Evolutionary conservation across 1,140 invertebrate species (phyloP).

Genomic region (Bombus balteatus): DNA sequence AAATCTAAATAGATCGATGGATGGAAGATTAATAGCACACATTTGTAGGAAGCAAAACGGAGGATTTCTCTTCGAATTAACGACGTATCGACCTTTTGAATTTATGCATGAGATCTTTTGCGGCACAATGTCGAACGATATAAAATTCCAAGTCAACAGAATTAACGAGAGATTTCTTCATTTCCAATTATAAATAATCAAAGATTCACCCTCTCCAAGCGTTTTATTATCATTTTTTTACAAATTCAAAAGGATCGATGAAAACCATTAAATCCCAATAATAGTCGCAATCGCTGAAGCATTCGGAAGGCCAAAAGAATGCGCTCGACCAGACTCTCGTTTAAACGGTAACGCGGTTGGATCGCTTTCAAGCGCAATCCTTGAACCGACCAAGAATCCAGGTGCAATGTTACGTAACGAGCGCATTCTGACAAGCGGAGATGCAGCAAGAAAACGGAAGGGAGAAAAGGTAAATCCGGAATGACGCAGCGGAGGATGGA

Average conservation of each 20-base stretch:
- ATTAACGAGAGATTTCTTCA: neutral
- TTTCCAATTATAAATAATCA: neutral
- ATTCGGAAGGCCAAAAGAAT: too few species aligned
- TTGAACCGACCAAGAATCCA: neutral
- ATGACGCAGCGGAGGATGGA: conserved; percentile 21
- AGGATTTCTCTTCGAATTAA: neutral
- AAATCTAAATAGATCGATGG: neutral
- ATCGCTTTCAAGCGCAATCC: neutral
- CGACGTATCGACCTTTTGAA: neutral
- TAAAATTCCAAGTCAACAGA: neutral
- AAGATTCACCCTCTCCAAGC: neutral
- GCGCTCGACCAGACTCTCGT: neutral
- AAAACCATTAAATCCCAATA: neutral
- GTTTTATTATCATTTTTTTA: neutral
- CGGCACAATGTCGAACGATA: neutral
- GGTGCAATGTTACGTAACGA: conserved; percentile 25
- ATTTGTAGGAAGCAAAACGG: neutral
- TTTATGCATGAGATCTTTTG: neutral
- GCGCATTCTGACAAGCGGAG: neutral
- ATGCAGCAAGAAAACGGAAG: conserved; percentile 2
- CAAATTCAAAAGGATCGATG: neutral
- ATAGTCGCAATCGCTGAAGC: too few species aligned
- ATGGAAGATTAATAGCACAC: neutral
- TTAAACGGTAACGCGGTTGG: neutral
- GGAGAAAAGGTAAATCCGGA: neutral